Evolutionary conservation across 2,888 invertebrate species (phyloP).

Genomic region (Hemistola chrysoprasaria): DNA sequence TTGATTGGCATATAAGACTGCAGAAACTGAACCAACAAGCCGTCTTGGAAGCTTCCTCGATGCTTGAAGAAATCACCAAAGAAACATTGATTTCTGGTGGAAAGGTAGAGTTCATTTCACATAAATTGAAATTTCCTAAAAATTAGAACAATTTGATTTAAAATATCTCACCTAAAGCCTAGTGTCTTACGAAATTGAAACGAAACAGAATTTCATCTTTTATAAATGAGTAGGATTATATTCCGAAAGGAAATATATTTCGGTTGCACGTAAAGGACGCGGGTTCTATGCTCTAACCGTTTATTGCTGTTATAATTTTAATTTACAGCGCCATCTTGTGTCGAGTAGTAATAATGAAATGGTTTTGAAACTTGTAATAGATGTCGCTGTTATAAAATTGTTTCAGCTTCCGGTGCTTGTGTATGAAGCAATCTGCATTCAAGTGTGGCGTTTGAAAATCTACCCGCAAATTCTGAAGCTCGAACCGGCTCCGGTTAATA

Average conservation of each 20-base stretch:
- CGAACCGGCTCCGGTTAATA: conserved; percentile 85
- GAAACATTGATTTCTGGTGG: conserved; percentile 89
- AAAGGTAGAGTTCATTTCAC: no score
- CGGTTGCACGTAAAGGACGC: no score
- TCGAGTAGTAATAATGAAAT: conserved; percentile 8
- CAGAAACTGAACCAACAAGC: conserved; percentile 95
- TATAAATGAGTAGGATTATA: no score
- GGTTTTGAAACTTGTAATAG: background rate
- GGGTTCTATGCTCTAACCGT: no score
- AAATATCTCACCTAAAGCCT: no score
- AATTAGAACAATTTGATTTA: no score
- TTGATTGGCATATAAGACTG: conserved; percentile 90
- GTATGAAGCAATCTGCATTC: conserved; percentile 91
- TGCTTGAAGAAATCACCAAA: conserved; percentile 92
- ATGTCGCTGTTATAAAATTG: conserved; percentile 7
- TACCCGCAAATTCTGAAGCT: conserved; percentile 88
- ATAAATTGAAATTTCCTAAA: no score
- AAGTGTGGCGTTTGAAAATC: conserved; percentile 92
- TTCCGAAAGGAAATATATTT: no score
- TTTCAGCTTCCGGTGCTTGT: conserved; percentile 87
- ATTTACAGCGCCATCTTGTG: conserved; percentile 9
- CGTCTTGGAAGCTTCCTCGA: conserved; percentile 88
- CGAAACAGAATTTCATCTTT: no score
- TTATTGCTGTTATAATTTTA: no score
- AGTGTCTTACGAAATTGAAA: no score